phyloP scores from a whole-genome alignment of 2,113 vertebrate genomes.

The Gila orcuttii region DNA sequence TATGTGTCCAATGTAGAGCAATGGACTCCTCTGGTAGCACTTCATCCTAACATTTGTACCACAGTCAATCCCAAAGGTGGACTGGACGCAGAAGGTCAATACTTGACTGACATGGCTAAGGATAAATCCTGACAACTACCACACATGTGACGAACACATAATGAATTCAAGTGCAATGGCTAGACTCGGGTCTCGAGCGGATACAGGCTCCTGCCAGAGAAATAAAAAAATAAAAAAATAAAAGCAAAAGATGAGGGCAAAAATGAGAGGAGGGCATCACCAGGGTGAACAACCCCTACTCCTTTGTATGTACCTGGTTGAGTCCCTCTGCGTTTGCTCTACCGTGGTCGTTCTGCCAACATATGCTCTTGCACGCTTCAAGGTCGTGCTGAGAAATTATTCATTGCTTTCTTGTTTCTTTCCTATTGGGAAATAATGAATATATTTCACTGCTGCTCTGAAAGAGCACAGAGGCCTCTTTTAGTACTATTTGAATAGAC shows the following conservation, averaged over 20 bases:
- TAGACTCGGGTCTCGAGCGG: neutral
- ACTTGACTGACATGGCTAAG: slow-evolving; percentile 37
- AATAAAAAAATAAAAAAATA: neutral
- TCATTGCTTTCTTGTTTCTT: slow-evolving; percentile 34
- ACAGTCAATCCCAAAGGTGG: slow-evolving; percentile 17
- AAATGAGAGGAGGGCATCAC: neutral
- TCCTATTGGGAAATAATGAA: slow-evolving; percentile 35
- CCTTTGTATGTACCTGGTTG: neutral
- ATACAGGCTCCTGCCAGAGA: neutral
- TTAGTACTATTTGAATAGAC: slow-evolving; percentile 8
- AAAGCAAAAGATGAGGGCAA: neutral
- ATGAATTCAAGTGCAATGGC: slow-evolving; percentile 31
- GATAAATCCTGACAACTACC: slow-evolving; percentile 17
- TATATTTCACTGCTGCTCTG: slow-evolving; percentile 11
- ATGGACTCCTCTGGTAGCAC: neutral
- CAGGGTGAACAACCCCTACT: neutral
- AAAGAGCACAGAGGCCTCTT: slow-evolving; percentile 23
- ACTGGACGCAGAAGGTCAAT: slow-evolving; percentile 18
- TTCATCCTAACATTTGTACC: slow-evolving; percentile 21
- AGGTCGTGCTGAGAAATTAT: neutral
- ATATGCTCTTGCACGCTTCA: neutral
- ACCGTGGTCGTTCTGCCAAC: neutral
- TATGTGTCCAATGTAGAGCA: neutral
- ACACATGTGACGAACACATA: slow-evolving; percentile 14
- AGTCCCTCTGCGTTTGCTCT: neutral